Evolutionary conservation across 2,797 vertebrate genomes (phyloP), one percentile per base, ranked within the genome.

Genomic region (Mus spretus): DNA sequence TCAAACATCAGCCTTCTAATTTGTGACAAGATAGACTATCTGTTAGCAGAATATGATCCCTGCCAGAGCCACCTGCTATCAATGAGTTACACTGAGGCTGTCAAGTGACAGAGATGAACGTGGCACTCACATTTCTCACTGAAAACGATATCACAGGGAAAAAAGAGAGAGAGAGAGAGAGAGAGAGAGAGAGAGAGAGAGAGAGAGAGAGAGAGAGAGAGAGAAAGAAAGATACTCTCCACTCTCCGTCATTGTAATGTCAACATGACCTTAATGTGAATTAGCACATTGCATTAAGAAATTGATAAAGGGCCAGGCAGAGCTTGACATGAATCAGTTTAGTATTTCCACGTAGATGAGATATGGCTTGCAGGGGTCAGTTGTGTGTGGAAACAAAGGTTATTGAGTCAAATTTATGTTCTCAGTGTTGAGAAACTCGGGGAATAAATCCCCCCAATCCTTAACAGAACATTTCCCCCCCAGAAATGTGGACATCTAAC

Each of bases 1-100:
- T 28, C 83, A 85, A 95, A 96, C 97, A 93, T 78, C 89, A 96
- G 61, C 67, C 44, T 93, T 91, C 93, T 94, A 88, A 91, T 95
- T 44, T 78, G 92, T 47, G 96, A 97, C 96, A 95, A 83, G 96
- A 55, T 7, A 75, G 89, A 80, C 22, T 67, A 65, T 93, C 93
- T 37, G 53, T 95, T 95, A 95, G 57, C 55, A 19, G 86, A 93
- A 95, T 90, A 89, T 15, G 81, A 81, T 55, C 84, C 26, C 5
- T 80, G 88, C 86, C 95, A 92, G 95, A 91, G 91, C 89, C 82
- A 85, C 89, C 90, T 93, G 57, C 75, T n/a, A 53, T 59, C 10
- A 5, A 0, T 0, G 24, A 31, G 59, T 90, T 31, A 91, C 59
- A 40, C 4, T 0, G 47, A 31, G 31, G 40, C 88, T 67, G 67